Conservation (phyloP, 1,140 invertebrate species). For the Drosophila ercepeae region DNA sequence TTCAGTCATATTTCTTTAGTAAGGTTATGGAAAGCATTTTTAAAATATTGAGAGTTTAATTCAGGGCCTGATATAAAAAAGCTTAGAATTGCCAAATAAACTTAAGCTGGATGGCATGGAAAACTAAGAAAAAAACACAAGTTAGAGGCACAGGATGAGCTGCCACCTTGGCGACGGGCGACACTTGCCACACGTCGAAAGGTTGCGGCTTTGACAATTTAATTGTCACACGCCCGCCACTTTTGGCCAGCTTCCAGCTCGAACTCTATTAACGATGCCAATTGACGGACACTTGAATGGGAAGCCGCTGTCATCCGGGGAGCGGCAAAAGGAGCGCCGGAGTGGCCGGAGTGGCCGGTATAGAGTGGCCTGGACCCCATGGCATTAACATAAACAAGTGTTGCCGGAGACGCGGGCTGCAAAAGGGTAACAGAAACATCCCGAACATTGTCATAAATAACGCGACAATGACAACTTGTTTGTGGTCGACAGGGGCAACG, state of each 20-base stretch:
- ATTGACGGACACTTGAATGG: conserved; percentile 81
- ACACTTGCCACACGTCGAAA: conserved; percentile 79
- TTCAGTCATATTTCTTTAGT: conserved; percentile 1
- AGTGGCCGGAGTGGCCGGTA: conserved; percentile 4
- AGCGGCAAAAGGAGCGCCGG: neutral
- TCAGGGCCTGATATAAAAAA: too few species aligned
- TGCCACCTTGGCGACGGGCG: conserved; percentile 24
- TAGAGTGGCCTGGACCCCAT: conserved; percentile 2
- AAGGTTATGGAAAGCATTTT: neutral
- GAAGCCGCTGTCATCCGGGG: conserved; percentile 52
- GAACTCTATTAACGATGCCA: conserved; percentile 80
- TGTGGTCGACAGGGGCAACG: conserved; percentile 43
- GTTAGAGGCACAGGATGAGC: conserved; percentile 16
- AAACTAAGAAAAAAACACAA: too few species aligned
- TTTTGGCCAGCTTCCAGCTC: conserved; percentile 61
- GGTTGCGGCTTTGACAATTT: conserved; percentile 73
- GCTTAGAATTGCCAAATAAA: too few species aligned
- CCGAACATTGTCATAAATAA: conserved; percentile 82
- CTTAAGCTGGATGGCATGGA: too few species aligned
- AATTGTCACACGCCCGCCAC: conserved; percentile 81
- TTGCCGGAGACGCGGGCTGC: conserved; percentile 40
- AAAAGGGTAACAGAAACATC: conserved; percentile 67
- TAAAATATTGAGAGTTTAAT: neutral
- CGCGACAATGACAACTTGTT: conserved; percentile 79
- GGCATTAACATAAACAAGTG: conserved; percentile 74